These are phyloP conservation scores for Eucidaris tribuloides DNA, from an alignment of 35 echinoderm and acorn worm genomes.

Conservation along the genomic window DNA sequence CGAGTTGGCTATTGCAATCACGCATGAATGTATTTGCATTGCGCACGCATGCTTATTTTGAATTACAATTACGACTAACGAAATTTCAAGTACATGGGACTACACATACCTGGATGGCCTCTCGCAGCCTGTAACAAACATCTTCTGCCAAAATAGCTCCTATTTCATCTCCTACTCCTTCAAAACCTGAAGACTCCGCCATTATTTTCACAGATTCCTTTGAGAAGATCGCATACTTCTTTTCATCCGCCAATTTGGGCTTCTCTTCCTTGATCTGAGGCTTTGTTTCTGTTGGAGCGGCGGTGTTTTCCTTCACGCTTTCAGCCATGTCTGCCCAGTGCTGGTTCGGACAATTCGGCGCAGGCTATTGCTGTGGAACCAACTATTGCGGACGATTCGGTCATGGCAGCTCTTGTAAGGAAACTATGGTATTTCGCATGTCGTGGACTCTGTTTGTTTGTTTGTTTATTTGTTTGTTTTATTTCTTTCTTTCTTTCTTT, in stretches of 20 bases:
- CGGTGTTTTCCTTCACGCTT: background rate
- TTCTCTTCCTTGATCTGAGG: constrained; percentile 5
- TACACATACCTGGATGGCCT: constrained; percentile 79
- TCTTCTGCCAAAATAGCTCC: constrained; percentile 75
- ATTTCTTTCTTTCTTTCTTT: too few relatives aligned
- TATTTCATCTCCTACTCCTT: constrained; percentile 63
- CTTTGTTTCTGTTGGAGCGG: background rate
- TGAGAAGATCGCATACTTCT: constrained; percentile 63
- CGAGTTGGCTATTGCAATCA: background rate
- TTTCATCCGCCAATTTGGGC: constrained; percentile 50
- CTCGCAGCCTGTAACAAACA: constrained; percentile 83
- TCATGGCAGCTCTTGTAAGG: too few relatives aligned
- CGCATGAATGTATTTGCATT: background rate
- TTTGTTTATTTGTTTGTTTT: too few relatives aligned
- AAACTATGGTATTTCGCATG: too few relatives aligned
- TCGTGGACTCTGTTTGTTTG: too few relatives aligned
- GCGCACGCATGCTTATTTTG: background rate
- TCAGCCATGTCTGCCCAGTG: too few relatives aligned
- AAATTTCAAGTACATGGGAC: background rate
- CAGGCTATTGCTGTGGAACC: too few relatives aligned
- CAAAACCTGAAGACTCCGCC: constrained; percentile 68
- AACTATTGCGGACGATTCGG: too few relatives aligned
- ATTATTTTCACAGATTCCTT: constrained; percentile 64
- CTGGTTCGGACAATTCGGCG: too few relatives aligned
- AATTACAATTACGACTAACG: background rate